A percentile compares a stretch with the other conserved stretches of the same genome.
Evolutionary conservation across 1,140 invertebrate species (phyloP).

Genomic region (Caenorhabditis briggsae): DNA sequence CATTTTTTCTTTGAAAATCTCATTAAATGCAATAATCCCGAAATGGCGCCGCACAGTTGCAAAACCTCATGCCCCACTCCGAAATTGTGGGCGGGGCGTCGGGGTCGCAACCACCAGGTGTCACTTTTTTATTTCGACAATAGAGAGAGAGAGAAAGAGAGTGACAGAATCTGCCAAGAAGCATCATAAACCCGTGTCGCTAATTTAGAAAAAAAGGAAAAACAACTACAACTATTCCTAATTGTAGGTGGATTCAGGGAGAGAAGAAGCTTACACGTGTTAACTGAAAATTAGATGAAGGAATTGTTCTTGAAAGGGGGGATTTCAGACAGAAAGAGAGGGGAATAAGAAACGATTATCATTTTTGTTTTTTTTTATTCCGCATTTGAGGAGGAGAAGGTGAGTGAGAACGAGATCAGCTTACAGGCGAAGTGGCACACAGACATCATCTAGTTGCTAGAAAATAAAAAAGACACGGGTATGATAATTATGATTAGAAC

Average conservation of each 20-base stretch:
- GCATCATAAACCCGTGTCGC: constrained; percentile 37
- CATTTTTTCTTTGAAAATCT: too few species aligned
- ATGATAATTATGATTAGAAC: constrained; percentile 33
- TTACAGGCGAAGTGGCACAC: constrained; percentile 55
- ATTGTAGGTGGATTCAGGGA: neutral
- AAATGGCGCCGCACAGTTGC: too few species aligned
- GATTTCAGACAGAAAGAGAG: neutral
- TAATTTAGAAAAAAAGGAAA: constrained; percentile 11
- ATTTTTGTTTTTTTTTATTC: constrained; percentile 41
- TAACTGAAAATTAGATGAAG: neutral
- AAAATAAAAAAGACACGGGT: constrained; percentile 39
- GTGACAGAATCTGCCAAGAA: constrained; percentile 12
- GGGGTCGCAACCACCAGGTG: too few species aligned
- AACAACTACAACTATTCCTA: constrained; percentile 34
- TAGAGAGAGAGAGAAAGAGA: too few species aligned
- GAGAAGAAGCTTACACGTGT: constrained; percentile 21
- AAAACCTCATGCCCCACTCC: too few species aligned
- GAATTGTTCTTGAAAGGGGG: neutral
- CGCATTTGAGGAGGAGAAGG: constrained; percentile 51
- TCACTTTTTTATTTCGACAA: too few species aligned
- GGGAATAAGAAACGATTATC: constrained; percentile 18
- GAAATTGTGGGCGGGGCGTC: too few species aligned
- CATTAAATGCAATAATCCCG: too few species aligned
- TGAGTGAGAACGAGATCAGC: constrained; percentile 52
- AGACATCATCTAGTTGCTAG: constrained; percentile 56